Conservation (phyloP, 1,140 invertebrate genomes). For the Armadillidium nasatum region DNA sequence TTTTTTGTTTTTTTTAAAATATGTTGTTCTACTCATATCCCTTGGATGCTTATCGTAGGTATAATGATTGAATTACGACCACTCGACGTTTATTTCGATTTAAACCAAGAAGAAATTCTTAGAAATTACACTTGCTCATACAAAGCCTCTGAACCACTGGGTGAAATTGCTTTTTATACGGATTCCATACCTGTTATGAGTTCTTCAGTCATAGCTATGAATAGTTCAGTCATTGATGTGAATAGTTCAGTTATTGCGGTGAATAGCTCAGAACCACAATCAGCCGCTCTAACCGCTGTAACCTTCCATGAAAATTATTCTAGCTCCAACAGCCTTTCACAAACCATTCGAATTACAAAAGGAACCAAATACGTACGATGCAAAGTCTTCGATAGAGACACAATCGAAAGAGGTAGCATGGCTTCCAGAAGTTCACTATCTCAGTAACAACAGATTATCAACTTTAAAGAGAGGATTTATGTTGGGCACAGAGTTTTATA, state of each 20-base stretch:
- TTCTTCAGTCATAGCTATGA: background rate
- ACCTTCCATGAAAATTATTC: background rate
- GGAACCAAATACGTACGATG: background rate
- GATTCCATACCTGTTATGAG: background rate
- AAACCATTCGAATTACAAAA: background rate
- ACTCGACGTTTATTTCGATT: slow-evolving; percentile 35
- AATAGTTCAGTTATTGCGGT: no score
- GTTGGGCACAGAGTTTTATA: background rate
- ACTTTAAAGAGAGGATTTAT: background rate
- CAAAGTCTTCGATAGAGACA: background rate
- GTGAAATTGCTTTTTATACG: slow-evolving; percentile 10
- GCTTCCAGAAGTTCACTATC: background rate
- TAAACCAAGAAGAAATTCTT: slow-evolving; percentile 13
- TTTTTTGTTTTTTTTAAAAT: no score
- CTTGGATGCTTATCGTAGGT: slow-evolving; percentile 29
- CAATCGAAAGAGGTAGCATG: background rate
- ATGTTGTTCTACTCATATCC: background rate
- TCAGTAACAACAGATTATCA: background rate
- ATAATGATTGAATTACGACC: slow-evolving; percentile 36
- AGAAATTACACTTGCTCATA: slow-evolving; percentile 38
- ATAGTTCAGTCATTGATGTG: no score
- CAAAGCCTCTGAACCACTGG: slow-evolving; percentile 36
- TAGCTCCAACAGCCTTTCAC: background rate
- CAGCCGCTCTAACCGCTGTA: background rate
- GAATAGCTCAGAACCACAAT: background rate